phyloP scores from a whole-genome alignment of 2,888 invertebrate species.

The Melieria omissa region DNA sequence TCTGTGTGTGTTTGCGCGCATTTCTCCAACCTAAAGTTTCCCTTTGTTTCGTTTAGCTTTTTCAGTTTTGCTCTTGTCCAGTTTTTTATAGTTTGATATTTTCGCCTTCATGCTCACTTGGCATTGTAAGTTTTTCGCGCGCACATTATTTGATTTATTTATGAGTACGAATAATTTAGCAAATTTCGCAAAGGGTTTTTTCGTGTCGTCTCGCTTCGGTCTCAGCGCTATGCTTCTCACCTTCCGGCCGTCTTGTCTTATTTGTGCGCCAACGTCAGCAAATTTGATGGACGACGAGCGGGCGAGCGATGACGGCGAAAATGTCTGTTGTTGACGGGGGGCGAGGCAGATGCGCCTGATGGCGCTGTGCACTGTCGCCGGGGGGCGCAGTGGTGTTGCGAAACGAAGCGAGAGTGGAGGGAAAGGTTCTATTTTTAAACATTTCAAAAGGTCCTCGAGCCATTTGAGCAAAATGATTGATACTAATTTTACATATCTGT shows the following conservation, averaged over 20 bases:
- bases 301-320: neutral
- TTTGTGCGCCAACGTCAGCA: slow-evolving; percentile 28
- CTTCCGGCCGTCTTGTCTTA: slow-evolving; percentile 1
- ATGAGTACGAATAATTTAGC: slow-evolving; percentile 54
- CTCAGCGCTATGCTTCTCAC: neutral
- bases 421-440: slow-evolving; percentile 10
- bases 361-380: no score
- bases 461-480: neutral
- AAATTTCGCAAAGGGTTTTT: slow-evolving; percentile 46
- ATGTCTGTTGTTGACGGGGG: no score
- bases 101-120: slow-evolving; percentile 17
- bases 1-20: neutral
- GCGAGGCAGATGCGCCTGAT: no score
- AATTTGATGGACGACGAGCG: slow-evolving; percentile 34
- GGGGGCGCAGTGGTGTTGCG: no score
- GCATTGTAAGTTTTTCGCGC: slow-evolving; percentile 53
- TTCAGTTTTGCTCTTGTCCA: neutral
- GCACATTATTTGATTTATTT: slow-evolving; percentile 61
- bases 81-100: slow-evolving; percentile 6
- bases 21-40: neutral
- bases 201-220: neutral
- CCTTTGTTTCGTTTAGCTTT: no score
- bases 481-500: no score
- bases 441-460: slow-evolving; percentile 20
- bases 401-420: no score